A percentile compares a stretch with the other conserved stretches of the same genome.
Conservation (phyloP, 2,888 invertebrate species). For the Isoperla grammatica region DNA sequence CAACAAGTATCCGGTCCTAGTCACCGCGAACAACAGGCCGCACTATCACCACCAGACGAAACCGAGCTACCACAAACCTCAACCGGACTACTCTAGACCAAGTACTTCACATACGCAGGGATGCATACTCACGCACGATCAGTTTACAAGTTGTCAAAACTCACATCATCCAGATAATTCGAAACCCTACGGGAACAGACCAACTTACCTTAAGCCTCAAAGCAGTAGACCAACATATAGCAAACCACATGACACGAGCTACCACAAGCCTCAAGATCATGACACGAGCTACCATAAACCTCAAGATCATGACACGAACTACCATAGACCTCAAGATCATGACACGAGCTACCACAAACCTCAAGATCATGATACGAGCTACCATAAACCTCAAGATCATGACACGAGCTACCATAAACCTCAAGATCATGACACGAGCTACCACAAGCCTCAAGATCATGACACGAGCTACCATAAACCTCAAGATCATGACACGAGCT, state of each 20-base stretch:
- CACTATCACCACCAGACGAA: not conserved
- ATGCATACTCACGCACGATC: not conserved
- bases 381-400: not conserved
- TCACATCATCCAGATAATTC: not conserved
- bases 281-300: not conserved
- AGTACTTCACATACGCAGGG: not conserved
- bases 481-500: slow-evolving; percentile 3
- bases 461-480: not conserved
- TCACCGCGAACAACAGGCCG: not conserved
- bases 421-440: too few relatives aligned
- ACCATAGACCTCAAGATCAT: not conserved
- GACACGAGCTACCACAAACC: not conserved
- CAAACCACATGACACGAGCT: not conserved
- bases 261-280: not conserved
- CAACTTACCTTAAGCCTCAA: not conserved
- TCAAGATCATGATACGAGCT: slow-evolving; percentile 4
- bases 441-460: not conserved
- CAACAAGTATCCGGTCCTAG: too few relatives aligned
- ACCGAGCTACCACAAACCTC: not conserved
- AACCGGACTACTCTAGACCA: not conserved
- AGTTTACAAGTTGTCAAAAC: too few relatives aligned
- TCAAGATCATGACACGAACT: not conserved
- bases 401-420: not conserved
- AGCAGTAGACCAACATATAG: not conserved
- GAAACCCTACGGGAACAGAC: not conserved